These are phyloP conservation scores for Calephelis nemesis DNA, from an alignment of 1,140 invertebrate species.

Conservation along the genomic window DNA sequence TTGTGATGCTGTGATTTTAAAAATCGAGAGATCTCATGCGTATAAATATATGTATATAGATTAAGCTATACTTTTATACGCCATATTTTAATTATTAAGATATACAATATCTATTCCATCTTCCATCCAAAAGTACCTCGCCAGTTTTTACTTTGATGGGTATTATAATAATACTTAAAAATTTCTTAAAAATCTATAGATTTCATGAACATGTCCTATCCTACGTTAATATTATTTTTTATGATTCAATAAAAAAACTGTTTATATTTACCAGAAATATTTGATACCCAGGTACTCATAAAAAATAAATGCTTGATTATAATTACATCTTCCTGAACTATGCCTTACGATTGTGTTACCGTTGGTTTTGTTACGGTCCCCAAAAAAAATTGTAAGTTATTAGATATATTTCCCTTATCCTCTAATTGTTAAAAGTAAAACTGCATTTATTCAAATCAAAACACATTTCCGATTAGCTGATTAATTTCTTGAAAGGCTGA, in stretches of 20 bases:
- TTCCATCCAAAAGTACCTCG: no score
- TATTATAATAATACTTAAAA: background rate
- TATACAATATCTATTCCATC: no score
- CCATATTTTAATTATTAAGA: no score
- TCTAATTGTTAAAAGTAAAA: background rate
- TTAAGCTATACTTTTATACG: no score
- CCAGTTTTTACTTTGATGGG: no score
- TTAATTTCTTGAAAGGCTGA: conserved; percentile 3
- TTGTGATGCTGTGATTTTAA: no score
- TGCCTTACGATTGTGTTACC: background rate
- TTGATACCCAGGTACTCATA: conserved; percentile 2
- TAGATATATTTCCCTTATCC: conserved; percentile 4
- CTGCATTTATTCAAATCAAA: background rate
- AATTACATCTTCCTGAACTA: conserved; percentile 1
- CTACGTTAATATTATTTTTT: conserved; percentile 4
- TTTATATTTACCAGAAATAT: background rate
- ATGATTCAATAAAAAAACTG: background rate
- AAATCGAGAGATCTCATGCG: no score
- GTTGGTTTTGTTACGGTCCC: background rate
- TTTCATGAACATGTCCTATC: conserved; percentile 1
- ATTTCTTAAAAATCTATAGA: background rate
- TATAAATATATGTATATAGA: no score
- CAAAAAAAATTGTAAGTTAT: background rate
- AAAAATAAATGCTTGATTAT: background rate
- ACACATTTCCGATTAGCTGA: background rate